phyloP scores from a whole-genome alignment of 2,113 vertebrate genomes.

The Leucosticte australis region DNA sequence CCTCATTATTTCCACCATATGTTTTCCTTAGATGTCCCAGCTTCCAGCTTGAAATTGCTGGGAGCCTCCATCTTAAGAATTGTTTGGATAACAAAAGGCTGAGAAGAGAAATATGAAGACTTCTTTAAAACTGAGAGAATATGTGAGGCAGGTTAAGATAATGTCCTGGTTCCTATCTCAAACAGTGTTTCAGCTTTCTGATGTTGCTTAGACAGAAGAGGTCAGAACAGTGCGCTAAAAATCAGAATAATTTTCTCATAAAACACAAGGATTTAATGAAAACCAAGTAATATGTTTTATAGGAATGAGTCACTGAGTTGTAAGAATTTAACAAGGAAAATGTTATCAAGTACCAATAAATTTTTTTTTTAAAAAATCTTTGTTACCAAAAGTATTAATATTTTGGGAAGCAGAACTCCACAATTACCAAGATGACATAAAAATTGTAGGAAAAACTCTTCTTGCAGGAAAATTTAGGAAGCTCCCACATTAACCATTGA shows the following conservation, averaged over 20 bases:
- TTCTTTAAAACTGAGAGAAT: neutral
- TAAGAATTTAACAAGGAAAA: neutral
- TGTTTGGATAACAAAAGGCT: neutral
- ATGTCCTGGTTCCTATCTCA: neutral
- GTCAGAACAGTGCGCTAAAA: neutral
- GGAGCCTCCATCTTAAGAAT: neutral
- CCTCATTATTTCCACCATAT: neutral
- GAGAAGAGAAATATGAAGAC: neutral
- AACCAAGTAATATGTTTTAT: neutral
- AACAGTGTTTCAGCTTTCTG: neutral
- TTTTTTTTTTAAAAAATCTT: too few species aligned
- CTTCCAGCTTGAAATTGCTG: neutral
- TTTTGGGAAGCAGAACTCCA: neutral
- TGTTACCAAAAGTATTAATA: neutral
- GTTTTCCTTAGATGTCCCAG: neutral
- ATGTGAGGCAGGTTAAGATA: neutral
- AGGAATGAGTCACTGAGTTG: neutral
- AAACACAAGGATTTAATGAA: neutral
- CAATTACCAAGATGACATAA: neutral
- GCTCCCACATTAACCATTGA: neutral
- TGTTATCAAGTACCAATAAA: neutral
- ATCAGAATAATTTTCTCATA: neutral
- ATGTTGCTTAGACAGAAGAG: neutral
- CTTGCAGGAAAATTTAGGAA: neutral
- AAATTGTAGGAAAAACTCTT: neutral